Evolutionary conservation across 2,797 vertebrate genomes (phyloP), one percentile per base, ranked within the genome.

Genomic region (Eulemur albifrons): DNA sequence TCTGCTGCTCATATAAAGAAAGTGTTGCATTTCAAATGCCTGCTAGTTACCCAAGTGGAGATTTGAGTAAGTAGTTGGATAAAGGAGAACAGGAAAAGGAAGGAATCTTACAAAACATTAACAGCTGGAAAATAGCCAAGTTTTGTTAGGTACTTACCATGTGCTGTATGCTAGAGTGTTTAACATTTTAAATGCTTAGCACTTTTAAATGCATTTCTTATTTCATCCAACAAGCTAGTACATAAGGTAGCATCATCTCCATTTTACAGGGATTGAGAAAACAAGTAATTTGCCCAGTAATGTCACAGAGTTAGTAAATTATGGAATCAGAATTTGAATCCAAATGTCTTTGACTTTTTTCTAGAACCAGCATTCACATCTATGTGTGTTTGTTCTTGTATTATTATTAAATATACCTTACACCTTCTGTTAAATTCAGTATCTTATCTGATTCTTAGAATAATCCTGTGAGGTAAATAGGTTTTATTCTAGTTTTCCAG

Each of bases 291-390:
- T 84, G 35, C 10, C n/a, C 57, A 61, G 32, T 90, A 54, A 35
- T 87, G 21, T 92, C 32, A 84, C 76, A 59, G 40, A 94, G 48
- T 92, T 83, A 93, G 30, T 95, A 93, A 96, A 79, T 94, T 57
- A 69, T 73, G 38, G 35, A 90, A 81, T 85, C 61, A 92, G 63
- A 91, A 96, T 83, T 86, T 63, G 57, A 94, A 95, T 38, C 43
- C 45, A 57, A 9, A 50, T 72, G 83, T 69, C 65, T 88, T 50
- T 80, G 40, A 88, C 54, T 85, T 82, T 90, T 86, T 82, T 70
- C 50, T 35, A 93, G 65, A 83, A 89, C 23, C 38, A 83, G 32
- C 30, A 27, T 65, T 81, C 14, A 38, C 75, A 20, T 52, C 27
- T 90, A 9, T 92, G 4, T 94, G 38, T 95, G 52, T 35, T 61